These are phyloP conservation scores for Euplagia quadripunctaria DNA, from an alignment of 2,888 invertebrate species.

Conservation along the genomic window DNA sequence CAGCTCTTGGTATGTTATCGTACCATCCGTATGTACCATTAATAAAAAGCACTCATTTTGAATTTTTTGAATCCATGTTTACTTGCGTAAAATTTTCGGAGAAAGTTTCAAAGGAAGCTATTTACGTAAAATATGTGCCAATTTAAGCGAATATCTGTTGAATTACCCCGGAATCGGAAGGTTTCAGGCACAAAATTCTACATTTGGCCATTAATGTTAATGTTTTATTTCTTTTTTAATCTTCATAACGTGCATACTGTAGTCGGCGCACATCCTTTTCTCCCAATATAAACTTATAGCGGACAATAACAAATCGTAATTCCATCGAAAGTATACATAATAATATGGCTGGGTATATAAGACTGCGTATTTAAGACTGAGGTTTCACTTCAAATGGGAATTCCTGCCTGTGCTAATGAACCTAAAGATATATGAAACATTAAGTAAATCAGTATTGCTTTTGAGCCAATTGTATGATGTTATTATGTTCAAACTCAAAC, in stretches of 20 bases:
- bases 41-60: neutral
- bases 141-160: constrained; percentile 22
- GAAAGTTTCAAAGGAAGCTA: constrained; percentile 24
- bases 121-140: constrained; percentile 33
- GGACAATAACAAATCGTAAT: neutral
- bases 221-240: constrained; percentile 1
- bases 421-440: neutral
- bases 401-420: neutral
- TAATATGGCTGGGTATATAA: no score
- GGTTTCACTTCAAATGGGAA: neutral
- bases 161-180: constrained; percentile 7
- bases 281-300: neutral
- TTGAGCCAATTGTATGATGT: neutral
- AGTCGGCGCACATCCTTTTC: neutral
- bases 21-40: no score
- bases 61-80: neutral
- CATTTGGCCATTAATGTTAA: neutral
- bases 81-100: neutral
- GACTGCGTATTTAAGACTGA: neutral
- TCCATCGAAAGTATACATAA: neutral
- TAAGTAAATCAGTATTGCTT: neutral
- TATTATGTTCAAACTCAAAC: neutral
- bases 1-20: no score
- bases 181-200: constrained; percentile 10
- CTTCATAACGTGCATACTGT: neutral